Base-by-base conservation (phyloP, 2,113 vertebrate genomes). In the Malurus cyaneus region DNA sequence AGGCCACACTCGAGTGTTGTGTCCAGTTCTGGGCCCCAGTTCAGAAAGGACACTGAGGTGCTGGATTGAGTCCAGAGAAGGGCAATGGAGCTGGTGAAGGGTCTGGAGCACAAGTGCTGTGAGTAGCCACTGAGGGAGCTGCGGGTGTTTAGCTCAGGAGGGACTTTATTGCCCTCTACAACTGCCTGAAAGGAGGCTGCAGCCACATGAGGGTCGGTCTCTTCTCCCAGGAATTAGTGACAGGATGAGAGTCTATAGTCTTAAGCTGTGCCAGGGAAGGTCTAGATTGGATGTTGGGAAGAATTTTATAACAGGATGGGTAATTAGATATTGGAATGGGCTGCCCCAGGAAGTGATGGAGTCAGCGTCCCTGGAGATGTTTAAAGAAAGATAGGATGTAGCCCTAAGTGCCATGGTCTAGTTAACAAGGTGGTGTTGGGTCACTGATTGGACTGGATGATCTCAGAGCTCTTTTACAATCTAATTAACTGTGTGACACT, bases 1-100 rank as follows among this genome's bases (percentile, higher is more conserved):
- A 36, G 44, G 25, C 44, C 42, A 49, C 16, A 28, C 24, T 1
- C 5, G 2, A 36, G 31, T 16, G 9, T 42, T 31, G 34, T 5
- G 36, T 24, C 12, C 77, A 52, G 26, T 9, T 73, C 67, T 17
- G 18, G 14, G 26, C 10, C 18, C 13, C 50, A 42, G 2, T 11
- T 42, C 8, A 31, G 20, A 14, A 88, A 36, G 6, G 7, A 32
- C 5, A 4, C 9, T 44, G 26, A 24, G 23, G 26, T 0, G 36
- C 31, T 50, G 36, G 9, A 50, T 26, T 0, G 1, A 8, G 12
- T 28, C 36, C 21, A 32, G 0, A 8, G 32, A 32, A n/a, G 9
- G 49, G 2, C 26, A 65, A 28, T 1, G 1, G 17, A 36, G 50
- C 36, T 32, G 31, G 31, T 12, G 14, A 73, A 65, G 21, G 14